Conservation (phyloP, 2,113 vertebrate genomes). For the Turdus rufiventris region DNA sequence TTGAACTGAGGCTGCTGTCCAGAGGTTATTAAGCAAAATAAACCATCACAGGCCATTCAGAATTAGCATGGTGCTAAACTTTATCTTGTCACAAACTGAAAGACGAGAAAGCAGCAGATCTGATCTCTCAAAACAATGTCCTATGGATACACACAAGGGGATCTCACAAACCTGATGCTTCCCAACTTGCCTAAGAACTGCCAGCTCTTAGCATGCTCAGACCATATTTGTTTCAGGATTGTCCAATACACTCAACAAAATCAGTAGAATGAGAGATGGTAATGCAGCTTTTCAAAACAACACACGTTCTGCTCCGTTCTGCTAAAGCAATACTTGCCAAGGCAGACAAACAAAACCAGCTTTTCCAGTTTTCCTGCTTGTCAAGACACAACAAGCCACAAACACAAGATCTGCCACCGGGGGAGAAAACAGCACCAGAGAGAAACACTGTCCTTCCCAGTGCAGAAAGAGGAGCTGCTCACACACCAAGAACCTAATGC, state of each 20-base stretch:
- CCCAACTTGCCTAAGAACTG: background rate
- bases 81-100: background rate
- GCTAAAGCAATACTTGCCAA: background rate
- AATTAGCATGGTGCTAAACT: background rate
- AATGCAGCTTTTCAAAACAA: background rate
- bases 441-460: background rate
- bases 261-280: background rate
- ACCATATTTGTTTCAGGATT: background rate
- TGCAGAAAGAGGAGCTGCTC: background rate
- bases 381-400: slow-evolving; percentile 21
- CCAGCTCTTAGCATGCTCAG: background rate
- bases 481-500: background rate
- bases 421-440: background rate
- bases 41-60: background rate
- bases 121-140: background rate
- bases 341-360: slow-evolving; percentile 16
- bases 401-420: background rate
- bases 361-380: slow-evolving; percentile 49
- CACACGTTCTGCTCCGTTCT: background rate
- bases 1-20: background rate
- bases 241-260: background rate
- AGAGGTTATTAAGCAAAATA: background rate
- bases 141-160: background rate
- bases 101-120: background rate
- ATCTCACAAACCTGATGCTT: background rate